Evolutionary conservation across 2,888 invertebrate species (phyloP), one percentile per base, ranked within the genome.

Genomic region (Metopia argyrocephala): DNA sequence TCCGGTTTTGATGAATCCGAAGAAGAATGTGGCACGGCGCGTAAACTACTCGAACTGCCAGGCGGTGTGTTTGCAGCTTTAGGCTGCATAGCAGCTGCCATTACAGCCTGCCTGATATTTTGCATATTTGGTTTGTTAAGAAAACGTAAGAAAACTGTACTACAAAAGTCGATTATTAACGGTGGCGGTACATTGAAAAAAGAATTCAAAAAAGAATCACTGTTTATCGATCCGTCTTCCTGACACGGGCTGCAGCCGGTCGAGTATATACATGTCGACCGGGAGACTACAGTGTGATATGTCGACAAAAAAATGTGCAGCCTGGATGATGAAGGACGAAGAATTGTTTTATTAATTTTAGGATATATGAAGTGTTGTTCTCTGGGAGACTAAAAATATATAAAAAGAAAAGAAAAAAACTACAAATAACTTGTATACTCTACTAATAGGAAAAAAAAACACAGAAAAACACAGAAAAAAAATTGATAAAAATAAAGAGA

Each of bases 211-310:
- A 91, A 91, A 87, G 91, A 91, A 83, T 87, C 90, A 12, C 86
- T 91, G 45, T 91, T 88, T 84, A 89, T 90, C 45, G 91, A 91
- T 84, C 92, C 93, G 31, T 92, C 93, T 87, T 96, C 96, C 93
- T 96, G 96, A 96, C 96, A 96, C 88, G 95, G 95, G 91, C 94
- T 94, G 90, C 94, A 95, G 92, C 94, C 95, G 93, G 96, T 96
- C 93, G 96, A 96, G 91, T 96, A 95, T 91, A 96, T 96, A 90
- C 96, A 96, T 92, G 95, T 96, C 92, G 96, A 97, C 92, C 94
- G 96, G 91, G 96, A 96, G 92, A 96, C 96, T 90, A 96, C 96
- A 87, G 96, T 97, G 93, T 96, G 94, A 95, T 90, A 90, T 91
- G 91, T 89, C 82, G 83, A 78, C 78, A 73, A 76, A 52, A 31